Base-by-base conservation (phyloP, 2,113 vertebrate genomes). In the Rissa tridactyla region DNA sequence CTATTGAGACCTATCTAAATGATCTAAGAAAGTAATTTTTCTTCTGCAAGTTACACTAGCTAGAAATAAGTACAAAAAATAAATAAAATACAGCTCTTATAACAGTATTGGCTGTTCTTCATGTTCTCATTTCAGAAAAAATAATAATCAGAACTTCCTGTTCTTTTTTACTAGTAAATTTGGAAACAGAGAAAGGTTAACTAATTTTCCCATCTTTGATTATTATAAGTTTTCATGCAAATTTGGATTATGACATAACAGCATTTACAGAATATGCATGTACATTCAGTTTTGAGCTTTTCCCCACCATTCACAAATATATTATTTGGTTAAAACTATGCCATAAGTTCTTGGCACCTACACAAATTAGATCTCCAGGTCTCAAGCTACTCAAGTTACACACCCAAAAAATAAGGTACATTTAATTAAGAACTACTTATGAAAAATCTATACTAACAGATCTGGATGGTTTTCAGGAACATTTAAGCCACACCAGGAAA, bases 41-140 rank as follows among this genome's bases (percentile, higher is more conserved):
- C 49, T 81, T 88, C 54, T 44, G 32, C 9, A 85, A 94, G 52
- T 49, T 70, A 71, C 38, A 92, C 36, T 38, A 72, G 71, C 57
- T 86, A 78, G 47, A 88, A 82, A 60, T 46, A 95, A 88, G 69
- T 34, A 58, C 11, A 14, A 73, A 75, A 94, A 70, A 22, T 13
- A 91, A 85, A 71, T 70, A n/a, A 96, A 92, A 86, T 12, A 57
- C 20, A 82, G 26, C 1, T 72, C 32, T 75, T 90, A 15, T 27
- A 91, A 84, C 22, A 80, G 32, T 85, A 96, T 40, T 92, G 90
- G 88, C 84, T 93, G 76, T 40, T 93, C 78, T 90, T 94, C 60
- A 40, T 40, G 52, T 94, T 78, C 84, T 82, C 76, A 75, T 82
- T 70, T 82, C 65, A 92, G 55, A 71, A 93, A 88, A 83, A 62